A percentile compares a stretch with the other conserved stretches of the same genome.
Evolutionary conservation across 1,140 invertebrate species (phyloP).

Genomic region (Drosophila biarmipes): DNA sequence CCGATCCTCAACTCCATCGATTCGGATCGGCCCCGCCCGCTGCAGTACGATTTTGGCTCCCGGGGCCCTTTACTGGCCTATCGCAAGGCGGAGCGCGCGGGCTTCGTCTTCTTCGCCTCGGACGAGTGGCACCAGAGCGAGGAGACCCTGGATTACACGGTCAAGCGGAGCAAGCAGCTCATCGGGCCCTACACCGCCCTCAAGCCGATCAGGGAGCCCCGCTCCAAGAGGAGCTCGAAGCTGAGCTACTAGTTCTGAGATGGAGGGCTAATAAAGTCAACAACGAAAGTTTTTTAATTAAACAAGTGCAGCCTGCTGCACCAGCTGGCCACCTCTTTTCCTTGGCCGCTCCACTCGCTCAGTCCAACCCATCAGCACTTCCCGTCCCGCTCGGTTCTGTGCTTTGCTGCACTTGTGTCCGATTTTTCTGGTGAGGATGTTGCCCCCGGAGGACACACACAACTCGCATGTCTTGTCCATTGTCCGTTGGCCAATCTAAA

Average conservation of each 20-base stretch:
- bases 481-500: slow-evolving; percentile 30
- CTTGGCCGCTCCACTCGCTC: slow-evolving; percentile 28
- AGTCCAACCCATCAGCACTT: slow-evolving; percentile 36
- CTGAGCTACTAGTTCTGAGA: not conserved
- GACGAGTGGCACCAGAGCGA: slow-evolving; percentile 51
- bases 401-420: slow-evolving; percentile 20
- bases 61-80: slow-evolving; percentile 57
- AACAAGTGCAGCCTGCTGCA: slow-evolving; percentile 32
- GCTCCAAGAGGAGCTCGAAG: not conserved
- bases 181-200: slow-evolving; percentile 26
- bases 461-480: slow-evolving; percentile 70
- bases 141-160: slow-evolving; percentile 14
- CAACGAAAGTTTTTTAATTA: slow-evolving; percentile 76
- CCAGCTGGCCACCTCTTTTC: slow-evolving; percentile 25
- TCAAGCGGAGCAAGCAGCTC: slow-evolving; percentile 5
- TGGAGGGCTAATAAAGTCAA: slow-evolving; percentile 37
- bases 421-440: slow-evolving; percentile 9
- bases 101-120: slow-evolving; percentile 60
- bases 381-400: slow-evolving; percentile 7
- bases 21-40: slow-evolving; percentile 41
- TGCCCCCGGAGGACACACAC: slow-evolving; percentile 32
- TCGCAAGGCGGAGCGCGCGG: slow-evolving; percentile 35
- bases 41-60: slow-evolving; percentile 59
- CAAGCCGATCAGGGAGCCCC: slow-evolving; percentile 13
- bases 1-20: slow-evolving; percentile 48